Percentiles rank a stretch among this genome's conserved stretches.
These are phyloP conservation scores for Opisthocomus hoazin DNA, from an alignment of 2,113 vertebrate species.

Conservation along the genomic window DNA sequence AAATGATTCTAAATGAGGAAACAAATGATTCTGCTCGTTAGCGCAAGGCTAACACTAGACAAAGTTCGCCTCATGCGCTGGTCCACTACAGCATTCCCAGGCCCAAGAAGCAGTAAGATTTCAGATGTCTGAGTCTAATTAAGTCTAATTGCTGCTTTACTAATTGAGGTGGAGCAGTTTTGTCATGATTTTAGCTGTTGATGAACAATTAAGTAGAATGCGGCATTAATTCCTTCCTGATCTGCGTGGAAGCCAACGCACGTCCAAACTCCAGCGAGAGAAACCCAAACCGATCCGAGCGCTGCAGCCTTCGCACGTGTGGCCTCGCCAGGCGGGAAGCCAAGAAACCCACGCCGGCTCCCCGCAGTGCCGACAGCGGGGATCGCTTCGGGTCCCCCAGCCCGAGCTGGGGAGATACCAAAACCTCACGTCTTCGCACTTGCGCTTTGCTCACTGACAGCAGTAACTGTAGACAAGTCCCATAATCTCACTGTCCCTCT, in stretches of 20 bases:
- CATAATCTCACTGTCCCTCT: neutral
- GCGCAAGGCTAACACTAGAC: neutral
- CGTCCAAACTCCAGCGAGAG: neutral
- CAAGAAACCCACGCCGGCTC: neutral
- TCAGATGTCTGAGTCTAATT: neutral
- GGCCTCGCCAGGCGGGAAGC: neutral
- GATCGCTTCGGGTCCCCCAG: neutral
- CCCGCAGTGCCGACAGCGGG: fast-evolving
- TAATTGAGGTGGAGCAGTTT: neutral
- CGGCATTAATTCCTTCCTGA: neutral
- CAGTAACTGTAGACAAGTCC: neutral
- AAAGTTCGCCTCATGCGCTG: neutral
- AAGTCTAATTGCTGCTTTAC: neutral
- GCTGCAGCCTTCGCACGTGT: fast-evolving
- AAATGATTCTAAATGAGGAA: neutral
- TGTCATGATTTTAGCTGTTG: neutral
- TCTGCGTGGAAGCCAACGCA: neutral
- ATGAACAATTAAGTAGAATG: neutral
- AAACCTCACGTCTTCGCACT: neutral
- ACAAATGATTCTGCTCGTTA: neutral
- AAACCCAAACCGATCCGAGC: neutral
- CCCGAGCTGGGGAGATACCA: neutral
- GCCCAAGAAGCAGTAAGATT: neutral
- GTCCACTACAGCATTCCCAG: neutral
- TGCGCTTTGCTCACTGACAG: neutral